These are phyloP conservation scores for Alloplasta piceator DNA, from an alignment of 2,888 invertebrate species.

Conservation along the genomic window DNA sequence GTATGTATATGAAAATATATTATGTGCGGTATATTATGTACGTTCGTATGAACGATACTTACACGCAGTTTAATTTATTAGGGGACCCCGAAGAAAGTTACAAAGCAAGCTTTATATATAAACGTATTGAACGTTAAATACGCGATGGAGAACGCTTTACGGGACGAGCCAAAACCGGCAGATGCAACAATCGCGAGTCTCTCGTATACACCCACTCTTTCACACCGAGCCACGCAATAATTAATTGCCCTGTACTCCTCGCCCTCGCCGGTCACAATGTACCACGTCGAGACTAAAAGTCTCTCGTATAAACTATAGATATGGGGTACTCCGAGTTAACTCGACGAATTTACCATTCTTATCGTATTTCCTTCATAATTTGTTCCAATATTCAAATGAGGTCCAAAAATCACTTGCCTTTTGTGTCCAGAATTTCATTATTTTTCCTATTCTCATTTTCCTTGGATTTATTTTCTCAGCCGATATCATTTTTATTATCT, in stretches of 20 bases:
- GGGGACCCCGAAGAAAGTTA: conserved; percentile 62
- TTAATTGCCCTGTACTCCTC: conserved; percentile 77
- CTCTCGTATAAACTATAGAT: background rate
- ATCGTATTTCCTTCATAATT: no score
- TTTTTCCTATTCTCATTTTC: no score
- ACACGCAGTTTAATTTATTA: conserved; percentile 70
- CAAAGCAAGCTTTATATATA: conserved; percentile 57
- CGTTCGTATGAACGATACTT: conserved; percentile 57
- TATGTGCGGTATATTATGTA: conserved; percentile 19
- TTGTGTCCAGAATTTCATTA: no score
- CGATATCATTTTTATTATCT: no score
- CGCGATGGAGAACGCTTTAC: conserved; percentile 46
- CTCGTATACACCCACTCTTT: conserved; percentile 75
- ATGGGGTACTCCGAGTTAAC: no score
- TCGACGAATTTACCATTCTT: no score
- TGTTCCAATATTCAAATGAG: no score
- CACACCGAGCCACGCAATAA: conserved; percentile 78
- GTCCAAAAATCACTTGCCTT: no score
- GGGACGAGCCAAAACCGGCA: conserved; percentile 65
- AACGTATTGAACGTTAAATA: conserved; percentile 5
- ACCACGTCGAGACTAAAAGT: conserved; percentile 41
- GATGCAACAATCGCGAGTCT: conserved; percentile 76
- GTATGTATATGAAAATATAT: conserved; percentile 11
- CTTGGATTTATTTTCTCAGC: no score
- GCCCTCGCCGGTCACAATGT: conserved; percentile 77